Evolutionary conservation across 2,113 vertebrate genomes (phyloP), one percentile per base, ranked within the genome.

Genomic region (Caranx ignobilis): DNA sequence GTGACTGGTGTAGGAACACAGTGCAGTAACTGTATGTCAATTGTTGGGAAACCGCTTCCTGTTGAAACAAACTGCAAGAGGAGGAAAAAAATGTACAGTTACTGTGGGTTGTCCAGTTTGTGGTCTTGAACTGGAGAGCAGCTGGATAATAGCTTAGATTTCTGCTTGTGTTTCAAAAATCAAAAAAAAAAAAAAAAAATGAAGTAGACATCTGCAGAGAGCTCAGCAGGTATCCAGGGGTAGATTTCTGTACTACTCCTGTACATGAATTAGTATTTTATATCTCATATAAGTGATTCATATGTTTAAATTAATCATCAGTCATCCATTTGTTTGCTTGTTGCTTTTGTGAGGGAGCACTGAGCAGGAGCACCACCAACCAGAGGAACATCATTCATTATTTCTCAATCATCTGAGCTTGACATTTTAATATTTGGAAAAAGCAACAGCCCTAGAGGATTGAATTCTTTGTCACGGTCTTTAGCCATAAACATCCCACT

Each of bases 401-500:
- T 2, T 18, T 54, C 6, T 52, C 37, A 43, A 13, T 71, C 3
- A 26, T 73, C 21, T n/a, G 18, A 56, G 45, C 35, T 61, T 21
- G 2, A 62, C 32, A 52, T 63, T 65, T 54, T n/a, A 26, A 19
- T 71, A 16, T 70, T 19, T 39, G 21, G 41, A 43, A 84, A 62
- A 70, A 37, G 48, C 11, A 7, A n/a, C 19, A 57, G 11, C 34
- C 6, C 52, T 16, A 26, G 9, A 52, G 47, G 56, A 62, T 48
- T 62, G 39, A 26, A 57, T 79, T 21, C 16, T 77, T 50, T 41
- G 48, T 65, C 52, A 39, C n/a, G 41, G 43, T 72, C 39, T 50
- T 52, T 37, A 61, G 72, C 73, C 32, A 43, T 76, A 43, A 55
- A 72, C 59, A 35, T 37, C 19, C 35, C 26, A 45, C 26, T 71